A percentile compares a stretch with the other conserved stretches of the same genome.
Conservation (phyloP, 2,113 vertebrate genomes). For the Felis chaus region DNA sequence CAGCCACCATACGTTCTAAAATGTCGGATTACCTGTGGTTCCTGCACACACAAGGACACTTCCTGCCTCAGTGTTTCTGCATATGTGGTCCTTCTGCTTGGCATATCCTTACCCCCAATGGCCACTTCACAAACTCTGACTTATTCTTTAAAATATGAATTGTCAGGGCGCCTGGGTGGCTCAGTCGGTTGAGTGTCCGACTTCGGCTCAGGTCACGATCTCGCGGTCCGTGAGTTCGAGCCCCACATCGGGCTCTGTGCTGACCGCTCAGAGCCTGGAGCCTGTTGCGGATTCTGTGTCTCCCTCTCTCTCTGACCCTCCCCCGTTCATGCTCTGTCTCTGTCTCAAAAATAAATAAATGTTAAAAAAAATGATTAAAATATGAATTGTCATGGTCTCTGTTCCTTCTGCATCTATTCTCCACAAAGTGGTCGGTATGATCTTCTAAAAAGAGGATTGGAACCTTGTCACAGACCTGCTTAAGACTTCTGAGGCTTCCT, state of each 20-base stretch:
- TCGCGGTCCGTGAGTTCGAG: rapidly evolving
- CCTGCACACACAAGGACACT: background rate
- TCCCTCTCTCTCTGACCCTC: too few species aligned
- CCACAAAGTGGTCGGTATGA: background rate
- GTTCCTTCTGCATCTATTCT: background rate
- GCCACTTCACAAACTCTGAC: background rate
- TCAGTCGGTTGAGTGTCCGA: too few species aligned
- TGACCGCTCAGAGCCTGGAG: too few species aligned
- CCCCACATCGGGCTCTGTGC: too few species aligned
- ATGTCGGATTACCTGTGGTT: too few species aligned
- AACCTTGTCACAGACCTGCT: background rate
- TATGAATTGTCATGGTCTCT: background rate
- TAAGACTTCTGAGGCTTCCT: background rate
- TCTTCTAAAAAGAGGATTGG: background rate
- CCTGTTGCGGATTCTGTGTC: too few species aligned
- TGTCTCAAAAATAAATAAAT: too few species aligned
- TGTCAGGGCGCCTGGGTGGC: too few species aligned
- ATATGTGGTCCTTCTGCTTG: background rate
- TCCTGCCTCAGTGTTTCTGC: background rate
- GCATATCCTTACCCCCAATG: background rate
- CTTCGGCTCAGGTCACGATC: too few species aligned
- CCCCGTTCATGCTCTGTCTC: too few species aligned
- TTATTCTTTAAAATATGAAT: background rate
- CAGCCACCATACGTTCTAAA: too few species aligned
- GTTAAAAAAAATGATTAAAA: too few species aligned